Conservation (phyloP, 2,113 vertebrate species). For the Callocephalon fimbriatum region DNA sequence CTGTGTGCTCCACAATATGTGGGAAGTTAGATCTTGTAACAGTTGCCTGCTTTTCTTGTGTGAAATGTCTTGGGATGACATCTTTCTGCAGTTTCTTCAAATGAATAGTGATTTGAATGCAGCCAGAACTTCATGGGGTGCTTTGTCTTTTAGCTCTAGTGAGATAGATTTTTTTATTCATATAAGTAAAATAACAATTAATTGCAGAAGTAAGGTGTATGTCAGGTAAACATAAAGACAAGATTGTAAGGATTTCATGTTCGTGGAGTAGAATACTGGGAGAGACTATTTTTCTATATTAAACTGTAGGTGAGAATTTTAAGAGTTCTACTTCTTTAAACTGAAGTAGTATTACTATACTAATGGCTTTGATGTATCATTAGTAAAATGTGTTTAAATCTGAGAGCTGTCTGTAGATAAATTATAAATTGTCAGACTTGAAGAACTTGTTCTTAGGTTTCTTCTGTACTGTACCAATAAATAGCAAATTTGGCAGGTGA, state of each 20-base stretch:
- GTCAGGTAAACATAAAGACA: not conserved
- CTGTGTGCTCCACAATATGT: fast-evolving
- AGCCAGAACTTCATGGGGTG: not conserved
- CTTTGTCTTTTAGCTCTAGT: not conserved
- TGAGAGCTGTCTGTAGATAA: not conserved
- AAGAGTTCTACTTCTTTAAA: not conserved
- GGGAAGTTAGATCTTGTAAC: not conserved
- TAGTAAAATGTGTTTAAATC: not conserved
- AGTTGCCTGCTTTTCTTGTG: not conserved
- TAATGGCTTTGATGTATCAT: not conserved
- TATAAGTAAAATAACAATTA: not conserved
- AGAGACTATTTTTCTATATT: not conserved
- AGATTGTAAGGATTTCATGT: not conserved
- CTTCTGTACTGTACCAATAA: not conserved
- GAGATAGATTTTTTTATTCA: not conserved
- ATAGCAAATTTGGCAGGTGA: not conserved
- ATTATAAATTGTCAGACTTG: not conserved
- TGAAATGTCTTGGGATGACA: not conserved
- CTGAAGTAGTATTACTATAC: not conserved
- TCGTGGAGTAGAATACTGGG: not conserved
- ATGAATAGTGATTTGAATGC: not conserved
- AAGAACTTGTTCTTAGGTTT: not conserved
- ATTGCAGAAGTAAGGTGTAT: not conserved
- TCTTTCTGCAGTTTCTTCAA: not conserved
- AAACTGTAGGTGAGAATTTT: not conserved